phyloP scores from a whole-genome alignment of 1,140 invertebrate genomes.

The Musca domestica region DNA sequence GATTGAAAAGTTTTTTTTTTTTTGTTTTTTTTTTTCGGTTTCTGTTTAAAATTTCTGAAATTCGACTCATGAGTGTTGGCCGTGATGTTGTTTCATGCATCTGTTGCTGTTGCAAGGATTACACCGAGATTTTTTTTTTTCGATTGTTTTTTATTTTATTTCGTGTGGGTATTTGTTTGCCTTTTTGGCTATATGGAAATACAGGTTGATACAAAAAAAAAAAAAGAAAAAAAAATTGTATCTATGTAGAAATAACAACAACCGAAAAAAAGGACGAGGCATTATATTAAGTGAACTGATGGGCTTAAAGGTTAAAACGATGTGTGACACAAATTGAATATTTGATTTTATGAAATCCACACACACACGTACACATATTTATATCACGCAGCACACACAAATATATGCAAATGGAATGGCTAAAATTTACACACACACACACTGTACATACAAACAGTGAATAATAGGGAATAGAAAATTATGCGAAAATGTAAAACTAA shows the following conservation, averaged over 20 bases:
- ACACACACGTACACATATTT: too few relatives aligned
- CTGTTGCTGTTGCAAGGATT: constrained; percentile 22
- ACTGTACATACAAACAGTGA: too few relatives aligned
- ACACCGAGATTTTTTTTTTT: background rate
- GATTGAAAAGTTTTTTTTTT: constrained; percentile 9
- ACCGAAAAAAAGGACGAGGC: too few relatives aligned
- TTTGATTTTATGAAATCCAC: constrained; percentile 15
- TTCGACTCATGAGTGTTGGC: constrained; percentile 15
- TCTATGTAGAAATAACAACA: too few relatives aligned
- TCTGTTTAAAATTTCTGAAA: constrained; percentile 11
- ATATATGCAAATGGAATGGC: too few relatives aligned
- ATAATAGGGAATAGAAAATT: too few relatives aligned
- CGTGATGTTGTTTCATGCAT: constrained; percentile 23
- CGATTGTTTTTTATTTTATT: background rate
- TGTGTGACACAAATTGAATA: constrained; percentile 22
- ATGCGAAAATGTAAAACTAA: too few relatives aligned
- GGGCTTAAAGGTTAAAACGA: constrained; percentile 22
- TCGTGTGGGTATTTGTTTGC: background rate
- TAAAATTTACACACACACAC: too few relatives aligned
- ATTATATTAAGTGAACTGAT: constrained; percentile 19
- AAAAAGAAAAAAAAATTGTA: too few relatives aligned
- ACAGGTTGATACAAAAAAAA: background rate
- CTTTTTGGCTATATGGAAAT: constrained; percentile 4
- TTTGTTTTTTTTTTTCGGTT: constrained; percentile 1
- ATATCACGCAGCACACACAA: too few relatives aligned